Percentiles rank a stretch among this genome's conserved stretches.
Evolutionary conservation across 1,140 invertebrate genomes (phyloP).

Genomic region (Harlomillsia oculata): DNA sequence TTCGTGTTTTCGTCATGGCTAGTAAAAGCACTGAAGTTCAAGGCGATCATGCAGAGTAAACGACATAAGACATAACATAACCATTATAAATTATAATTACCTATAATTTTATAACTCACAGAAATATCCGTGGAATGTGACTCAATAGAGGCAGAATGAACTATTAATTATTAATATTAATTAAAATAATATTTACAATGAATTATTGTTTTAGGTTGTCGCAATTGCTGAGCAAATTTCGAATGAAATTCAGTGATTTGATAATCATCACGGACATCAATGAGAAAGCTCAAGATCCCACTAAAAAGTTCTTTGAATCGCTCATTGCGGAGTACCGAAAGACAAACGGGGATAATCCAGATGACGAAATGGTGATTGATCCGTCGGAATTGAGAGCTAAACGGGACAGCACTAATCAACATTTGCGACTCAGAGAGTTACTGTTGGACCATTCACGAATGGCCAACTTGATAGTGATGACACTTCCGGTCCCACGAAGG

Average conservation of each 20-base stretch:
- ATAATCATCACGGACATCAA: conserved; percentile 44
- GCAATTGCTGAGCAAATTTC: conserved; percentile 48
- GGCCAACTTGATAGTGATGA: conserved; percentile 50
- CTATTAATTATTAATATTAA: neutral
- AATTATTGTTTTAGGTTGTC: conserved; percentile 42
- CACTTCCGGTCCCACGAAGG: conserved; percentile 83
- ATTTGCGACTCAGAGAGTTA: conserved; percentile 44
- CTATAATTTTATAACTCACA: too few species aligned
- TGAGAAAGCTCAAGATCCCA: conserved; percentile 33
- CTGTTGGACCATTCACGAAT: conserved; percentile 42
- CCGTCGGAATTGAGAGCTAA: conserved; percentile 17
- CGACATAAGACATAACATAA: neutral
- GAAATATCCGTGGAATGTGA: too few species aligned
- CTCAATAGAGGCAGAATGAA: too few species aligned
- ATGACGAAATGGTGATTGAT: conserved; percentile 30
- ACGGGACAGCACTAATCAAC: conserved; percentile 41
- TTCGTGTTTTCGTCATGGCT: conserved; percentile 50
- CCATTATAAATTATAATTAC: neutral
- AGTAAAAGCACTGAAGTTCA: conserved; percentile 46
- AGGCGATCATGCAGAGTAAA: conserved; percentile 47
- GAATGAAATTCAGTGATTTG: conserved; percentile 50
- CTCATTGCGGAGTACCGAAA: conserved; percentile 21
- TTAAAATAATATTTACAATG: neutral
- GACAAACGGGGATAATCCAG: neutral
- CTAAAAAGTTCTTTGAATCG: conserved; percentile 34